Conservation (phyloP, 2,113 vertebrate species). For the Scolopax mira region DNA sequence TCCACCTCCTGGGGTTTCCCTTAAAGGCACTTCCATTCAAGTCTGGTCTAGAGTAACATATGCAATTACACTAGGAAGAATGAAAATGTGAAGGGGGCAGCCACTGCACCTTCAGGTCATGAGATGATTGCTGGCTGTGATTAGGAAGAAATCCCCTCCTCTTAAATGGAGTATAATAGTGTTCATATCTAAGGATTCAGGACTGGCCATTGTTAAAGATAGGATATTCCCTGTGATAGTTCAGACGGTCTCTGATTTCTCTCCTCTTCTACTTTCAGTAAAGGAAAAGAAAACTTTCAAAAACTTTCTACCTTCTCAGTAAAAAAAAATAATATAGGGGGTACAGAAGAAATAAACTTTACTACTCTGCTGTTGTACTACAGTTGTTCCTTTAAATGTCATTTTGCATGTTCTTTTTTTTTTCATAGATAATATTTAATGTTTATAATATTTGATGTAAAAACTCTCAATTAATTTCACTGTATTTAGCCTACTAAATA, state of each 20-base stretch:
- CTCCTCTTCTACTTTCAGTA: background rate
- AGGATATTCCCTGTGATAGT: background rate
- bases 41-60: background rate
- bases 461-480: constrained; percentile 40
- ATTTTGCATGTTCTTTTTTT: background rate
- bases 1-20: constrained; percentile 34
- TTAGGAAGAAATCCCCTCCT: constrained; percentile 25
- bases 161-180: constrained; percentile 13
- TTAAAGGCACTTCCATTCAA: constrained; percentile 15
- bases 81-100: constrained; percentile 2
- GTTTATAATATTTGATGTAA: constrained; percentile 8
- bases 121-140: constrained; percentile 34
- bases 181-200: background rate
- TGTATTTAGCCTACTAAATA: background rate
- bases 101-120: constrained; percentile 26
- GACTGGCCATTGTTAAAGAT: background rate
- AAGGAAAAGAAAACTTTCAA: background rate
- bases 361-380: background rate
- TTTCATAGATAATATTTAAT: background rate
- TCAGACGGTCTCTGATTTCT: background rate
- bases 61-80: constrained; percentile 27
- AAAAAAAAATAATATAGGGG: background rate
- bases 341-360: background rate
- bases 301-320: background rate
- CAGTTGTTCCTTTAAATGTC: background rate